Percentiles rank a stretch among this genome's conserved stretches.
Conservation (phyloP, 2,888 invertebrate species). For the Amiota communis region DNA sequence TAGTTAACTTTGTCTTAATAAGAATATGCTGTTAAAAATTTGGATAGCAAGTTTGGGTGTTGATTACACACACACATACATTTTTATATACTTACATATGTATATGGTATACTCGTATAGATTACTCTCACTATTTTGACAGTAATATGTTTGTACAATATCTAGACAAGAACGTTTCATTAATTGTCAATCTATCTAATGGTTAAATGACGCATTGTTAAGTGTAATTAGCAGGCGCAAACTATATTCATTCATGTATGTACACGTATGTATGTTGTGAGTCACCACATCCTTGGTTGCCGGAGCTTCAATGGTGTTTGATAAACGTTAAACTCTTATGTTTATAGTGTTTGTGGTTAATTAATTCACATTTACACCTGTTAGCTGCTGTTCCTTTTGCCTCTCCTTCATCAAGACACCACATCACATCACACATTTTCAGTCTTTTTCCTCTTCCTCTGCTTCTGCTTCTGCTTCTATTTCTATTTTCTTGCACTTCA, state of each 20-base stretch:
- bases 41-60: too few species aligned
- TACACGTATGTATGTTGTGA: neutral
- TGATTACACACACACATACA: too few species aligned
- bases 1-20: too few species aligned
- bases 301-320: too few species aligned
- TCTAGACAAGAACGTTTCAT: neutral
- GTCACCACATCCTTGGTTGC: neutral
- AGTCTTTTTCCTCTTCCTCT: conserved; percentile 8
- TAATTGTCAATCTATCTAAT: conserved; percentile 16
- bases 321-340: too few species aligned
- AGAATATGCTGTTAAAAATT: too few species aligned
- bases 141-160: too few species aligned
- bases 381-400: conserved; percentile 51
- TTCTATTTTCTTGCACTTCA: conserved; percentile 1
- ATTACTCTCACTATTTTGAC: too few species aligned
- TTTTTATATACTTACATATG: too few species aligned
- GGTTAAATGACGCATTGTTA: conserved; percentile 24
- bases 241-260: neutral
- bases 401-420: conserved; percentile 39
- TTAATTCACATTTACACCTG: conserved; percentile 73
- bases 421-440: conserved; percentile 2
- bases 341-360: conserved; percentile 71
- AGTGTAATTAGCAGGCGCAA: conserved; percentile 23
- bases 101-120: too few species aligned
- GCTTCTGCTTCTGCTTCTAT: conserved; percentile 2